These are phyloP conservation scores for Acholoe squamosa DNA, from an alignment of 2,888 invertebrate species.

Conservation along the genomic window DNA sequence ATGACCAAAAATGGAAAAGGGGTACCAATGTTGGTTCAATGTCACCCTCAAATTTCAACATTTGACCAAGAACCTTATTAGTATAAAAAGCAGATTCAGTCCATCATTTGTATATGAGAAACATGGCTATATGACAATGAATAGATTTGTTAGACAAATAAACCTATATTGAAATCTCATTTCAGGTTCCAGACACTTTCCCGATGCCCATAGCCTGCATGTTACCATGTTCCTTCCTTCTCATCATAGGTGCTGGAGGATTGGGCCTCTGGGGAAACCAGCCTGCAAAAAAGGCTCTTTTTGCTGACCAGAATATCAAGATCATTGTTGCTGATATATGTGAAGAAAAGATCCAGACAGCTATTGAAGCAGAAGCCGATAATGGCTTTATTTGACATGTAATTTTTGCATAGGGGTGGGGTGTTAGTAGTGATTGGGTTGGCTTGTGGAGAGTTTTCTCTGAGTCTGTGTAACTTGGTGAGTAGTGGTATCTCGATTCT, in stretches of 20 bases:
- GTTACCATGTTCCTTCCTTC: neutral
- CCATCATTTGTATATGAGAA: neutral
- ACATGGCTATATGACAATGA: no score
- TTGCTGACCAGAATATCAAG: neutral
- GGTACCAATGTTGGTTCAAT: no score
- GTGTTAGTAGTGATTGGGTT: neutral
- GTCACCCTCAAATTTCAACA: no score
- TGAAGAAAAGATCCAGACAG: neutral
- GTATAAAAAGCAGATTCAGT: neutral
- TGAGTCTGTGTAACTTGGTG: neutral
- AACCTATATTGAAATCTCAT: no score
- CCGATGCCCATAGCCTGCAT: neutral
- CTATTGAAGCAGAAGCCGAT: neutral
- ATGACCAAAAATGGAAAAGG: no score
- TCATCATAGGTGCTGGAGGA: slow-evolving; percentile 9
- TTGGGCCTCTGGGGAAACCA: slow-evolving; percentile 6
- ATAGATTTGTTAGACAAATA: no score
- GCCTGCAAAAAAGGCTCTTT: neutral
- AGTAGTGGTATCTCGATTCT: neutral
- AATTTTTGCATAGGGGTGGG: neutral
- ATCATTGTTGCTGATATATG: slow-evolving; percentile 2
- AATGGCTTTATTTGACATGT: neutral
- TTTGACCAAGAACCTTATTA: no score
- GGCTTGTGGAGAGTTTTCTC: neutral
- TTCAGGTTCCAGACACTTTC: neutral